These are phyloP conservation scores for Lanius collurio DNA, from an alignment of 2,113 vertebrate species.

Conservation along the genomic window DNA sequence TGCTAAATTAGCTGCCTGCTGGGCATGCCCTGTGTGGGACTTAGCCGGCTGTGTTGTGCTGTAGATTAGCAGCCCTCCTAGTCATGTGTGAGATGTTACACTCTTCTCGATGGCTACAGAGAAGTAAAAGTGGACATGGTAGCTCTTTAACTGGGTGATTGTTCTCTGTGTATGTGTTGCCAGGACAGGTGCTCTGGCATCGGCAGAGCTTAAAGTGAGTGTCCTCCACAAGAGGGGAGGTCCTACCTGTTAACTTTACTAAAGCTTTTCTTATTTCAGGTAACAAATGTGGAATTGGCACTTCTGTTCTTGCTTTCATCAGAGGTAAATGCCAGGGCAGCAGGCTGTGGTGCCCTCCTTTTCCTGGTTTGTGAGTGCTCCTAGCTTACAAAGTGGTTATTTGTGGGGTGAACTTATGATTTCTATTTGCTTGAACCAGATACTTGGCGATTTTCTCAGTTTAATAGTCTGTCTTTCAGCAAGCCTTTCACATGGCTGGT, in stretches of 20 bases:
- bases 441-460: background rate
- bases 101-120: background rate
- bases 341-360: background rate
- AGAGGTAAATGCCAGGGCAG: background rate
- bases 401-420: background rate
- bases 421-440: background rate
- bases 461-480: background rate
- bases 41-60: background rate
- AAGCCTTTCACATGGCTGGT: background rate
- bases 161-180: background rate
- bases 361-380: background rate
- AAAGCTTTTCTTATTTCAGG: background rate
- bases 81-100: background rate
- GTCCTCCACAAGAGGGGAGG: background rate
- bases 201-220: background rate
- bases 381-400: background rate
- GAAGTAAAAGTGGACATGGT: background rate
- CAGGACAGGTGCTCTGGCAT: background rate
- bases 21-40: background rate
- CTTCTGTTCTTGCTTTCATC: background rate
- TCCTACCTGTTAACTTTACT: background rate
- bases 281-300: accelerated
- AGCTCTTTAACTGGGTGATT: background rate
- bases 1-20: background rate
- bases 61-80: background rate